Base-by-base conservation (phyloP, 2,888 invertebrate species). In the Theretra japonica region DNA sequence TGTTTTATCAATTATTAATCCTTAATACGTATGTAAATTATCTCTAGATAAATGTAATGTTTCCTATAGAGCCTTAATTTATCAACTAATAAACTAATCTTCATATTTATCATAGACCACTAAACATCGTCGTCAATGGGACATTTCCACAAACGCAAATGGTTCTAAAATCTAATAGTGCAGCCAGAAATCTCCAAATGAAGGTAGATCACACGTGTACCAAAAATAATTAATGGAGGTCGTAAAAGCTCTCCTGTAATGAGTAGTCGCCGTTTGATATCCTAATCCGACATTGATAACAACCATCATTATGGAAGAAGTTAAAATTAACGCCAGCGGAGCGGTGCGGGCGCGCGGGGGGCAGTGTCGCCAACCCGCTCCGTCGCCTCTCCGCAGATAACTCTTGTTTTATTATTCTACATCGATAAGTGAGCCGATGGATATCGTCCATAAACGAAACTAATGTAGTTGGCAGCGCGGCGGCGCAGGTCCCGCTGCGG, bases 321-420 rank as follows among this genome's bases (percentile, higher is more conserved):
- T 65, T 65, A 59, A 70, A 50, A 53, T 48, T 65, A 60, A 50
- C 69, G 70, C 71, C 70, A 69, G 74, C 57, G 71, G 72, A 50
- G 17, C 58, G 11, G 73, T 25, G 68, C 59, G 48, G 48, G 6
- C 48, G 69, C 23, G 19, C 48, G 73, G 28, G 65, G n/a, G 68
- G 41, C 41, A 41, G 41, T 15, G 11, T 41, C 41, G 41, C 11
- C 41, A 41, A 15, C 41, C 60, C 62, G 62, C 56, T 21, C 23
- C 48, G 70, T 30, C 72, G 70, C 56, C 72, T 73, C 69, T 72
- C 62, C 71, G 41, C 75, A n/a, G 80, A 82, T 84, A 83, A 82
- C 79, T 81, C 74, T 75, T 81, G 80, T 82, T 85, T 86, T 86
- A 86, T 83, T 86, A 84, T 85, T 81, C 79, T 82, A 73, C 73